Conservation (phyloP, 2,113 vertebrate species). For the Sturnira hondurensis region DNA sequence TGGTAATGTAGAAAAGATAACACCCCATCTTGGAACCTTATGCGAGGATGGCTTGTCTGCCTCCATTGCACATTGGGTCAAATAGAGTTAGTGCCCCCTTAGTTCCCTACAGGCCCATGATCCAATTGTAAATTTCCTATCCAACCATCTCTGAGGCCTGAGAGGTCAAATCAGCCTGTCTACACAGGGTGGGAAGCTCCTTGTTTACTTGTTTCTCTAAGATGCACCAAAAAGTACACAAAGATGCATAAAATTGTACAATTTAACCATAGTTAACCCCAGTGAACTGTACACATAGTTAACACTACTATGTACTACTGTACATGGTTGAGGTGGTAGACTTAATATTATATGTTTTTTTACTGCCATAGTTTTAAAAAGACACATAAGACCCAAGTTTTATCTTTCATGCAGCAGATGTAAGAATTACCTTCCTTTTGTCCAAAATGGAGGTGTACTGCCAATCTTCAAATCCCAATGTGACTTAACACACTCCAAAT, state of each 20-base stretch:
- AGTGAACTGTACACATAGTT: background rate
- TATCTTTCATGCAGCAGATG: background rate
- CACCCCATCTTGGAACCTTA: background rate
- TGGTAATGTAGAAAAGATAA: background rate
- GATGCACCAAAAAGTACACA: background rate
- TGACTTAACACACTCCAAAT: conserved; percentile 60
- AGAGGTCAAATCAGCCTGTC: background rate
- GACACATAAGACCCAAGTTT: conserved; percentile 20
- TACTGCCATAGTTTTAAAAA: background rate
- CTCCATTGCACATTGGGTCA: background rate
- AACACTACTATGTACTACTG: too few relatives aligned
- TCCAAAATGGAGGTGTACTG: conserved; percentile 23
- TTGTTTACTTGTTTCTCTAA: background rate
- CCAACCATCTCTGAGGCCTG: background rate
- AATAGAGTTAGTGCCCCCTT: background rate
- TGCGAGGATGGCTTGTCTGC: background rate
- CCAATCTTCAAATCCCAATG: background rate
- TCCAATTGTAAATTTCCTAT: background rate
- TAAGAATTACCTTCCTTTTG: conserved; percentile 11
- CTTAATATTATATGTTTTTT: background rate
- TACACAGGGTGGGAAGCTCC: background rate
- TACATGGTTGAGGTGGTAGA: background rate
- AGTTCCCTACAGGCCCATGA: background rate
- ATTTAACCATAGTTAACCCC: background rate
- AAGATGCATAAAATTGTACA: background rate